Conservation (phyloP, 35 echinoderm and acorn worm genomes). For the Amphiura filiformis region DNA sequence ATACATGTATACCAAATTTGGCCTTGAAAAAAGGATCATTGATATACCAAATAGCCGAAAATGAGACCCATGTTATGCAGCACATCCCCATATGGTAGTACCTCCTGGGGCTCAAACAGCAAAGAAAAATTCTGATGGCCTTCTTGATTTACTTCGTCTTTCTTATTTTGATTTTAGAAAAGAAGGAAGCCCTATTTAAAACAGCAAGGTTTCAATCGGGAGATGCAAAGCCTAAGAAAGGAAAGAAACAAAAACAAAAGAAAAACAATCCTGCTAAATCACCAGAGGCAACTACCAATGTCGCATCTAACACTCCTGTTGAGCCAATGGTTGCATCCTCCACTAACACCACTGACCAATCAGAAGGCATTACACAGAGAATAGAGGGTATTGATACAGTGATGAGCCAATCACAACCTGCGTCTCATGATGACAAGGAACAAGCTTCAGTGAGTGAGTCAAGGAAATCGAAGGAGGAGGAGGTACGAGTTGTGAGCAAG, state of each 20-base stretch:
- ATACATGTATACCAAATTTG: too few species aligned
- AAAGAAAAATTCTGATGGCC: too few species aligned
- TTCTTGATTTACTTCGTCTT: too few species aligned
- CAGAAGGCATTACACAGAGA: not conserved
- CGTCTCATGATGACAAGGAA: not conserved
- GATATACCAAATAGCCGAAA: too few species aligned
- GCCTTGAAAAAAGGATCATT: too few species aligned
- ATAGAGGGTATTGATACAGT: not conserved
- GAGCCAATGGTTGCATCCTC: too few species aligned
- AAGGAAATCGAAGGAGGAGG: not conserved
- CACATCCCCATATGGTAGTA: too few species aligned
- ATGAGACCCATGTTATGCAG: too few species aligned
- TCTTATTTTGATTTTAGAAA: not conserved
- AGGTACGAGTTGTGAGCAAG: not conserved
- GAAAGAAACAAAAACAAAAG: not conserved
- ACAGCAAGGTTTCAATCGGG: not conserved
- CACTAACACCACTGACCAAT: not conserved
- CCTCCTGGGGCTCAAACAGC: too few species aligned
- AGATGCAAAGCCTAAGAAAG: not conserved
- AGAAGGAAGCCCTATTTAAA: not conserved
- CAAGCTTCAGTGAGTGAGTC: too few species aligned
- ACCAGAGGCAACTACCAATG: not conserved
- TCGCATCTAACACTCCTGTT: too few species aligned
- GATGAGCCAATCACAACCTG: not conserved
- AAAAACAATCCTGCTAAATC: not conserved